These are phyloP conservation scores for Amblyopsis rosae DNA, from an alignment of 2,113 vertebrate genomes.

Conservation along the genomic window DNA sequence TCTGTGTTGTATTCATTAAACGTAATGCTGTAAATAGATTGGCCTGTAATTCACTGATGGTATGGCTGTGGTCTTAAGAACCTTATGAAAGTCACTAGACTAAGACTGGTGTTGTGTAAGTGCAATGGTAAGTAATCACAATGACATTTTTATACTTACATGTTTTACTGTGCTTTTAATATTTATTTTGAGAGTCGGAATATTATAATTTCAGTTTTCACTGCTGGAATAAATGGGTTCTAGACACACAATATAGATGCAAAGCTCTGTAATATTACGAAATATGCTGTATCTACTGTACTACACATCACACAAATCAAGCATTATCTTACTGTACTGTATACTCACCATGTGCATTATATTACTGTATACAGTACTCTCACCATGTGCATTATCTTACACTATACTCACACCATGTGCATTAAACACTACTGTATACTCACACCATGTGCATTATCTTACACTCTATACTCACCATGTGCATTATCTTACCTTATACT, in stretches of 20 bases:
- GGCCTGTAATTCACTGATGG: background rate
- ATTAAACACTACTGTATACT: too few species aligned
- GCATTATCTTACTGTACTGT: background rate
- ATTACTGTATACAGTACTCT: slow-evolving; percentile 26
- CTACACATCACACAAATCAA: too few species aligned
- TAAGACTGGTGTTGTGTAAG: background rate
- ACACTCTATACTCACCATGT: too few species aligned
- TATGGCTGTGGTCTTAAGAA: slow-evolving; percentile 4
- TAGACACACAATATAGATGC: background rate
- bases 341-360: background rate
- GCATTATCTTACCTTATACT: too few species aligned
- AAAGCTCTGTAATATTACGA: background rate
- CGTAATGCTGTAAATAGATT: slow-evolving; percentile 6
- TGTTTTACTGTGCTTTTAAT: background rate
- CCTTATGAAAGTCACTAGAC: background rate
- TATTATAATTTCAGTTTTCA: background rate
- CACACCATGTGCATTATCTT: too few species aligned
- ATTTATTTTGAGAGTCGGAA: background rate
- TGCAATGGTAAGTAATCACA: slow-evolving; percentile 53
- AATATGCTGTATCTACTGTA: background rate
- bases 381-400: too few species aligned
- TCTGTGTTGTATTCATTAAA: slow-evolving; percentile 20
- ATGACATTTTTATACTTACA: too few species aligned
- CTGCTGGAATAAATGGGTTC: background rate
- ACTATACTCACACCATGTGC: too few species aligned